Evolutionary conservation across 2,797 vertebrate species (phyloP), one percentile per base, ranked within the genome.

Genomic region (Rhinoraja longicauda): DNA sequence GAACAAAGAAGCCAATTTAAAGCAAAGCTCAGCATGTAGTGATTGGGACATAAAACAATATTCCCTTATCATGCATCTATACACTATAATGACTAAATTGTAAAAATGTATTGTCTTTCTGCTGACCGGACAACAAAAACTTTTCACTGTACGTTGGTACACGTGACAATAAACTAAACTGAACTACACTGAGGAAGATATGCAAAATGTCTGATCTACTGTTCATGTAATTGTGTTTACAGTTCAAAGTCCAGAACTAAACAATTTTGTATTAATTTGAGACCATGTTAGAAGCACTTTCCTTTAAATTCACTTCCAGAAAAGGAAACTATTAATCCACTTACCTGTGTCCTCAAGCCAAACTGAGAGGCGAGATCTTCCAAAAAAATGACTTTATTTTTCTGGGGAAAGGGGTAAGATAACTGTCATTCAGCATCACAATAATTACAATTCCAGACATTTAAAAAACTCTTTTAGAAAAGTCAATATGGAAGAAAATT

Each of bases 301-400:
- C 1, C n/a, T 67, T 32, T 88, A 67, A 32, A n/a, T 67, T 64
- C 59, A 67, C 10, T n/a, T 19, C 24, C 12, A 0, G 17, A 91
- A 12, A 32, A 53, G 92, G 7, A 24, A 3, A 1, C 13, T 88
- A 29, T 62, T 88, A 24, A 72, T 29, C 39, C 36, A 70, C 94
- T 94, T 95, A 98, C 97, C 97, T 99, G 98, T 1, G 99, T 99
- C 94, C 98, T 97, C 94, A 99, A 96, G 92, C 98, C 98, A 93
- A 99, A 96, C 6, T 98, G 98, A 0, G 98, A 99, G 0, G 98
- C 98, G 96, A 99, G 86, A 73, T 99, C 98, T 95, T 99, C 99
- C 94, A 99, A 95, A 90, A 99, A 97, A 93, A 99, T 97, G 82
- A 99, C 98, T 94, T 99, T 99, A 0, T 97, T 96, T 93, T 94